Conservation (phyloP, 2,888 invertebrate species). For the Acronicta alni region DNA sequence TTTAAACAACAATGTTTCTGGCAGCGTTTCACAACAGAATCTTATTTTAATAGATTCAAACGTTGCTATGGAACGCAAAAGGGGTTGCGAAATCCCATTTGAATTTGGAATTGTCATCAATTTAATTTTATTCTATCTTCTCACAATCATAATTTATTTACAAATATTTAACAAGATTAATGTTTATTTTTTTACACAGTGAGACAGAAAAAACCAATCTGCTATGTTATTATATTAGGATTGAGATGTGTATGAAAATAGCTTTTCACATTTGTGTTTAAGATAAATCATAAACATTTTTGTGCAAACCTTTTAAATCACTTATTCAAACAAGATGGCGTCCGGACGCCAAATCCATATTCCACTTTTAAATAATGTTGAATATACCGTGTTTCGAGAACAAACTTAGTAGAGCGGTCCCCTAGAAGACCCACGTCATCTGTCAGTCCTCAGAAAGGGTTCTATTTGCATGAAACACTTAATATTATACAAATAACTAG, state of each 20-base stretch:
- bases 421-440: slow-evolving; percentile 54
- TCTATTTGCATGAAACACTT: slow-evolving; percentile 67
- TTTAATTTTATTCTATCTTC: background rate
- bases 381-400: slow-evolving; percentile 43
- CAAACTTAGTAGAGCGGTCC: slow-evolving; percentile 44
- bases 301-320: background rate
- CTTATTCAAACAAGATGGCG: slow-evolving; percentile 32
- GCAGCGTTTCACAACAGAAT: slow-evolving; percentile 11
- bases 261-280: too few species aligned
- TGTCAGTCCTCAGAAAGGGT: slow-evolving; percentile 58
- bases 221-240: too few species aligned
- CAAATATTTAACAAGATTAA: too few species aligned
- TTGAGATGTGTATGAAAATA: too few species aligned
- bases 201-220: too few species aligned
- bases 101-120: slow-evolving; percentile 6
- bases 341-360: slow-evolving; percentile 8
- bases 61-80: background rate
- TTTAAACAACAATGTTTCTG: slow-evolving; percentile 27
- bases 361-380: slow-evolving; percentile 44
- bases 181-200: too few species aligned
- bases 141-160: too few species aligned
- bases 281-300: too few species aligned
- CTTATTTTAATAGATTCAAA: slow-evolving; percentile 34
- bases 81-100: slow-evolving; percentile 10
- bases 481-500: slow-evolving; percentile 41